Conservation (phyloP, 2,888 invertebrate species). For the Hydriomena furcata region DNA sequence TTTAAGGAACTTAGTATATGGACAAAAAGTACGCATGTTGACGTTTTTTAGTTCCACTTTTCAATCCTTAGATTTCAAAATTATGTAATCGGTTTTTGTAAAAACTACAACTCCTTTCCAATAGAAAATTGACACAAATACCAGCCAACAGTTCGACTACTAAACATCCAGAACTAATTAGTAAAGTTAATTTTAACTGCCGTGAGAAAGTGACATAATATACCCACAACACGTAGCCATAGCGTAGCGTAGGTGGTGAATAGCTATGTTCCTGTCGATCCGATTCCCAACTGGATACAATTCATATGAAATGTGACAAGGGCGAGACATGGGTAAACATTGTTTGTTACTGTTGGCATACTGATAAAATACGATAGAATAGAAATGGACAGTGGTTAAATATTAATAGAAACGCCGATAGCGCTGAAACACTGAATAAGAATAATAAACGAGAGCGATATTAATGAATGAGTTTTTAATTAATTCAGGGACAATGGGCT, state of each 20-base stretch:
- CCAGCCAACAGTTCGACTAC: slow-evolving; percentile 8
- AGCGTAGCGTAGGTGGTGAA: slow-evolving; percentile 26
- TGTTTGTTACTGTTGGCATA: slow-evolving; percentile 29
- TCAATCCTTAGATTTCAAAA: no score
- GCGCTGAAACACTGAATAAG: not conserved
- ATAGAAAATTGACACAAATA: slow-evolving; percentile 7
- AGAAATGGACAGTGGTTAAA: slow-evolving; percentile 11
- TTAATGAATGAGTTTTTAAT: slow-evolving; percentile 2
- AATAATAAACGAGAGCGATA: no score
- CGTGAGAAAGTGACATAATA: slow-evolving; percentile 38
- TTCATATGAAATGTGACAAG: slow-evolving; percentile 43
- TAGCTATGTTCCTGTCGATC: slow-evolving; percentile 17
- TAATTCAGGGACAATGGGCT: not conserved
- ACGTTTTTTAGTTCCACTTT: no score
- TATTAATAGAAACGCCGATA: slow-evolving; percentile 7
- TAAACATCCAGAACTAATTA: slow-evolving; percentile 29
- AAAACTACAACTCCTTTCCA: not conserved
- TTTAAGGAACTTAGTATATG: slow-evolving; percentile 5
- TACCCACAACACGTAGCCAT: slow-evolving; percentile 6
- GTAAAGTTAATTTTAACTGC: slow-evolving; percentile 31
- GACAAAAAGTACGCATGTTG: no score
- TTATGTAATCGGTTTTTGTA: not conserved
- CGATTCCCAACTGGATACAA: slow-evolving; percentile 32
- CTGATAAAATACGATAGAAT: slow-evolving; percentile 26
- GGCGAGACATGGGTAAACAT: slow-evolving; percentile 37